These are phyloP conservation scores for Delphinus delphis DNA, from an alignment of 2,113 vertebrate species.

Conservation along the genomic window DNA sequence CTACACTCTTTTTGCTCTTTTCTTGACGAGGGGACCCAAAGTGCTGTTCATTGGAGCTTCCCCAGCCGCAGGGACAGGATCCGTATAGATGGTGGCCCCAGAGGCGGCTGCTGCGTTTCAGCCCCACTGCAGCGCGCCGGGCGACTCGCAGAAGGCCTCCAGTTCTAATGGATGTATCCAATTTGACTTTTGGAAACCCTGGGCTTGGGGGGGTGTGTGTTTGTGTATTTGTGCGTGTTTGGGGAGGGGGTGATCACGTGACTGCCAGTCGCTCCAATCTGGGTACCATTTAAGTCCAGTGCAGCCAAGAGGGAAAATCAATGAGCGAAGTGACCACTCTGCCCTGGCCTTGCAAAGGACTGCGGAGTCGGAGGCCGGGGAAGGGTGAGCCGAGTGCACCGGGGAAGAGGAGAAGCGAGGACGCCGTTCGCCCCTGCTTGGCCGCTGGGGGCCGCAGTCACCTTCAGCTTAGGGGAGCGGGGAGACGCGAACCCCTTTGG, in stretches of 20 bases:
- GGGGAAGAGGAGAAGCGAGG: background rate
- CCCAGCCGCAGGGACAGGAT: background rate
- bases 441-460: conserved; percentile 68
- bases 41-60: background rate
- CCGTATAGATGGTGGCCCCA: background rate
- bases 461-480: conserved; percentile 33
- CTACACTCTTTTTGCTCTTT: background rate
- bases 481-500: background rate
- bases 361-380: background rate
- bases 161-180: accelerated
- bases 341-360: background rate
- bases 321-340: background rate
- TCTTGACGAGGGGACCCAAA: background rate
- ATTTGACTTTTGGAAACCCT: background rate
- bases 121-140: background rate
- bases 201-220: background rate
- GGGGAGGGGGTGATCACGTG: conserved; percentile 5
- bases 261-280: background rate
- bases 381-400: background rate
- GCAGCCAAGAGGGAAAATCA: background rate
- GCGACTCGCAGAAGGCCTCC: background rate
- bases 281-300: background rate
- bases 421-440: background rate
- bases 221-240: background rate
- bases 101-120: background rate